A percentile compares a stretch with the other conserved stretches of the same genome.
phyloP scores from a whole-genome alignment of 1,140 invertebrate genomes.

The Linepithema humile region DNA sequence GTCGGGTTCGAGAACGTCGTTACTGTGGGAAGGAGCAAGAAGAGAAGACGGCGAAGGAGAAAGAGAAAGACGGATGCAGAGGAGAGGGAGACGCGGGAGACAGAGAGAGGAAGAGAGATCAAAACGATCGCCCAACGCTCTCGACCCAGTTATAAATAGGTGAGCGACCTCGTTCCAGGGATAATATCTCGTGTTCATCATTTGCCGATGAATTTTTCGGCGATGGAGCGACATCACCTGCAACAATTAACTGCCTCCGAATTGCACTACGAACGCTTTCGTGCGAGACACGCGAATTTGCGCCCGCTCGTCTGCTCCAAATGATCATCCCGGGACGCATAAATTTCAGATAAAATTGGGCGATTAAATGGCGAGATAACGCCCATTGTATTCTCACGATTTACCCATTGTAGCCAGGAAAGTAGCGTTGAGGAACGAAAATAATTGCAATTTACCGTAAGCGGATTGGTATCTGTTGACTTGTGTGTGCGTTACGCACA shows the following conservation, averaged over 20 bases:
- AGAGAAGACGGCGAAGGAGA: not conserved
- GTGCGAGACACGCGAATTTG: not conserved
- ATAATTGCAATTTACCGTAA: slow-evolving; percentile 48
- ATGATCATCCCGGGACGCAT: not conserved
- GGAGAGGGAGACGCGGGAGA: slow-evolving; percentile 22
- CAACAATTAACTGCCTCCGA: slow-evolving; percentile 26
- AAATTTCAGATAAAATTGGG: not conserved
- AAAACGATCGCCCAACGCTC: slow-evolving; percentile 60
- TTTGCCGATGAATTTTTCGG: slow-evolving; percentile 74
- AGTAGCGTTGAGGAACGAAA: slow-evolving; percentile 29
- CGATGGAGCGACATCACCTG: slow-evolving; percentile 65
- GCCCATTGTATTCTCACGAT: not conserved
- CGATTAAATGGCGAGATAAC: slow-evolving; percentile 19
- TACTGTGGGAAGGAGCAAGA: slow-evolving; percentile 4
- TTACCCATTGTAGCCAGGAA: slow-evolving; percentile 2
- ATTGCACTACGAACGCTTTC: not conserved
- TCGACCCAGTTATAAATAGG: slow-evolving; percentile 83
- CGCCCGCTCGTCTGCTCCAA: not conserved
- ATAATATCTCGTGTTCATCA: slow-evolving; percentile 76
- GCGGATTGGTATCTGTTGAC: slow-evolving; percentile 7
- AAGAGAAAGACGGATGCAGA: not conserved
- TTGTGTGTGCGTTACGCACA: slow-evolving; percentile 4
- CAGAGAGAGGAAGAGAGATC: slow-evolving; percentile 48
- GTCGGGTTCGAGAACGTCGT: slow-evolving; percentile 65
- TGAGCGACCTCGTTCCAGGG: slow-evolving; percentile 79